Evolutionary conservation across 2,797 vertebrate species (phyloP).

Genomic region (Poecilia wingei): DNA sequence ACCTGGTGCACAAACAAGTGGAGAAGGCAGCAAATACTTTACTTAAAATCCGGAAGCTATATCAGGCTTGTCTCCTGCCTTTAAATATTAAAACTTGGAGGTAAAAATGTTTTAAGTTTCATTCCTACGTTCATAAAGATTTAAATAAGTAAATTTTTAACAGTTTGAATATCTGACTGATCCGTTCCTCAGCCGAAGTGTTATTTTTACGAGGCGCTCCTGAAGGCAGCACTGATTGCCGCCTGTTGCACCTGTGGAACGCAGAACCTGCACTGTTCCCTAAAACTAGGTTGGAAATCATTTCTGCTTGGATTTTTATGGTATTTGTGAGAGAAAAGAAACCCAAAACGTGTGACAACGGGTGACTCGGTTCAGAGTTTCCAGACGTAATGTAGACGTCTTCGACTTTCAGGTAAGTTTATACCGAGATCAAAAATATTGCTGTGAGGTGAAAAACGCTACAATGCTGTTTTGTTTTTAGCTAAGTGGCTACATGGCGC

Average conservation of each 20-base stretch:
- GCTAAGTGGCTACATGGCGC: not conserved
- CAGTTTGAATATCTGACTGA: not conserved
- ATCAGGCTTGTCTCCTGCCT: not conserved
- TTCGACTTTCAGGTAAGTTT: conserved; percentile 44
- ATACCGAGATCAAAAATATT: not conserved
- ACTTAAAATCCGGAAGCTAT: no score
- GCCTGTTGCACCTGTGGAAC: conserved; percentile 21
- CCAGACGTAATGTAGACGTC: not conserved
- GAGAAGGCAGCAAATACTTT: no score
- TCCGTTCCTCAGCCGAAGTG: no score
- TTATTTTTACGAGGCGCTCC: conserved; percentile 30
- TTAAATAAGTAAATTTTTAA: not conserved
- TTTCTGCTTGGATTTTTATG: not conserved
- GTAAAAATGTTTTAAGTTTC: no score
- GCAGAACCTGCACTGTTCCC: rapidly evolving
- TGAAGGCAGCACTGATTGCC: conserved; percentile 55
- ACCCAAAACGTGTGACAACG: not conserved
- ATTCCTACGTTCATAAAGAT: not conserved
- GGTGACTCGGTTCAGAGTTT: rapidly evolving
- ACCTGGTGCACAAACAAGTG: not conserved
- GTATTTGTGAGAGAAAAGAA: not conserved
- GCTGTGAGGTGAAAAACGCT: not conserved
- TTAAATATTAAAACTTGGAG: not conserved
- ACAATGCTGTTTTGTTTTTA: not conserved
- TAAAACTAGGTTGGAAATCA: not conserved